Base-by-base conservation (phyloP, 2,797 vertebrate genomes). In the Sarcoramphus papa region DNA sequence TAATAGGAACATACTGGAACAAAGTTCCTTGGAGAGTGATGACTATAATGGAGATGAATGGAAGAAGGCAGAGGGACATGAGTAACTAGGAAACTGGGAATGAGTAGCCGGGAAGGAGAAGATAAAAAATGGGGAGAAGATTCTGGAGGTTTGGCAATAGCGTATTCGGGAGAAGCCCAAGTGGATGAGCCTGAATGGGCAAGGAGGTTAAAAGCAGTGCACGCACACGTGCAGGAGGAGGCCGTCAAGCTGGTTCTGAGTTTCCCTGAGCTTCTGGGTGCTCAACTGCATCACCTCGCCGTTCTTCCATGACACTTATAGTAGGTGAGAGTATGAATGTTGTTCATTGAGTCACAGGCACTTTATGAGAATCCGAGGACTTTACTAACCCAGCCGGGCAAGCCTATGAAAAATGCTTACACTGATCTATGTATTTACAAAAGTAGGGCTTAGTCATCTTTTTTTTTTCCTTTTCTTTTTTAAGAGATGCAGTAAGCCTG, bases 271-370 rank as follows among this genome's bases (percentile, higher is more conserved):
- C 62, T 59, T n/a, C 30, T 2, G 21, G 13, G 48, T 4, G 14
- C 50, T 50, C 12, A 1, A 3, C n/a, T 35, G 56, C 40, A 9
- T 22, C 35, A 5, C 56, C 51, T 48, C 9, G 2, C 14, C 1
- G 0, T 27, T 51, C 37, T 35, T 12, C 37, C 7, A 0, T 5
- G 18, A 3, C 25, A 2, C 47, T 6, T 5, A 1, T 1, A 0
- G 9, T 7, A 20, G 48, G 25, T 16, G 63, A 30, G 69, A 14
- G 48, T 5, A 1, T 9, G 70, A 33, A 16, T 10, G 23, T 9
- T 43, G 25, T 7, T 56, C 22, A 0, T 3, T 3, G 67, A 33
- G 53, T 65, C 40, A 24, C 63, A 18, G 56, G n/a, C 40, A 6
- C 57, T n/a, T 15, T 6, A 3, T 21, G 51, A 47, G 40, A 33